Base-by-base conservation (phyloP, 2,888 invertebrate species). In the Diaphora mendica region DNA sequence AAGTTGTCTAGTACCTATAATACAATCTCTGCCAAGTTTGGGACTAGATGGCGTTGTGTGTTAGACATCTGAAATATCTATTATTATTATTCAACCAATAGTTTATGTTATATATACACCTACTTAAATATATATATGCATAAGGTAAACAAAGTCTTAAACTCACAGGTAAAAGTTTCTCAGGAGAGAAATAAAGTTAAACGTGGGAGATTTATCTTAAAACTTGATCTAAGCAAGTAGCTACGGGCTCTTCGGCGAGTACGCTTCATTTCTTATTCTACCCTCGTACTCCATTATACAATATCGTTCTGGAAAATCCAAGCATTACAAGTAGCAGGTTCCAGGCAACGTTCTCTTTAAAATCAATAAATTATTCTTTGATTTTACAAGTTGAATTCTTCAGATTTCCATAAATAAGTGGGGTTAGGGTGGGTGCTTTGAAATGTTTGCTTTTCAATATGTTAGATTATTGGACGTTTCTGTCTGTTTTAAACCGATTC, bases 231-330 rank as follows among this genome's bases (percentile, higher is more conserved):
- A 55, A 67, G 67, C 44, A 44, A 68, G 33, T 35, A 33, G 67
- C 44, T 33, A 5, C 48, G 39, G 39, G 51, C 39, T 26, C 59
- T 62, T 30, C 39, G 35, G 15, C n/a, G 35, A 55, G 35, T 26
- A 35, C n/a, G 26, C 55, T 66, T 55, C 66, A 71, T 71, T 71
- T 70, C 26, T 66, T 51, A 71, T 71, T 71, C 65, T 11, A 39
- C 30, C 26, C 17, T 64, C 20, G 65, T 55, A 55, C 71, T 64
- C 33, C 64, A 70, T 64, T 71, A 71, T 35, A 71, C 20, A 71
- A 42, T 55, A 26, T 23, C 55, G 39, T 66, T 42, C 30, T 48
- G 35, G 33, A 39, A n/a, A n/a, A 62, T 33, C 35, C n/a, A 55
- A 39, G 51, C 55, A 55, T 35, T 55, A 35, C 35, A 44, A 67